A percentile compares a stretch with the other conserved stretches of the same genome.
Conservation (phyloP, 2,888 invertebrate species). For the Agriopis aurantiaria region DNA sequence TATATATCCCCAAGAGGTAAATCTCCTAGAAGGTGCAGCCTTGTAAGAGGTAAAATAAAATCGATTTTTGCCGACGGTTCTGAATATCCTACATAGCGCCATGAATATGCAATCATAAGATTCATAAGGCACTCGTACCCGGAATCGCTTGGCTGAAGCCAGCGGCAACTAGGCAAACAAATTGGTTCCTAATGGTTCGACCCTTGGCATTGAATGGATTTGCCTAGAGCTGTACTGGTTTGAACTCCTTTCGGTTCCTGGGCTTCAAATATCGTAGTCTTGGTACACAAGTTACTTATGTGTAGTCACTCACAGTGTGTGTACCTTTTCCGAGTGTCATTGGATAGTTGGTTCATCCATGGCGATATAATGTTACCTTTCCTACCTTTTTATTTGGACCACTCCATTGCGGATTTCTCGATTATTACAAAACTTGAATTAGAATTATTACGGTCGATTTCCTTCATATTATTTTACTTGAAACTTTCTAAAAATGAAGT, state of each 20-base stretch:
- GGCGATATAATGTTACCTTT: background rate
- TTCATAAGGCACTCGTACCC: constrained; percentile 21
- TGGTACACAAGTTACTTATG: constrained; percentile 1
- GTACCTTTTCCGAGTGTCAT: background rate
- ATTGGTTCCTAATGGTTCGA: constrained; percentile 39
- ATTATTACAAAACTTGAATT: background rate
- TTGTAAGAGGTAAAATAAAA: constrained; percentile 27
- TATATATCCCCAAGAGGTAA: constrained; percentile 7
- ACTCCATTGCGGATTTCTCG: background rate
- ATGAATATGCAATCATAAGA: constrained; percentile 27
- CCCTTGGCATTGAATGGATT: constrained; percentile 42
- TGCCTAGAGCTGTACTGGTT: constrained; percentile 42
- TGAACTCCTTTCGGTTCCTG: constrained; percentile 38
- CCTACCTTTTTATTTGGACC: too few relatives aligned
- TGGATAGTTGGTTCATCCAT: background rate
- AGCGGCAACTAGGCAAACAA: constrained; percentile 26
- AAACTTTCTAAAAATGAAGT: constrained; percentile 1
- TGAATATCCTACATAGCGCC: constrained; percentile 10
- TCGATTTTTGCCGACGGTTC: constrained; percentile 13
- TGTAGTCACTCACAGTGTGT: too few relatives aligned
- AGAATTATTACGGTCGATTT: background rate
- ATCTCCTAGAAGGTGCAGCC: constrained; percentile 10
- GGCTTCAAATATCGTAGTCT: constrained; percentile 7
- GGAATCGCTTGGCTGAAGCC: constrained; percentile 27
- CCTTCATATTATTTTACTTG: background rate